These are phyloP conservation scores for Hoplostethus atlanticus DNA, from an alignment of 2,797 vertebrate genomes.

Conservation along the genomic window DNA sequence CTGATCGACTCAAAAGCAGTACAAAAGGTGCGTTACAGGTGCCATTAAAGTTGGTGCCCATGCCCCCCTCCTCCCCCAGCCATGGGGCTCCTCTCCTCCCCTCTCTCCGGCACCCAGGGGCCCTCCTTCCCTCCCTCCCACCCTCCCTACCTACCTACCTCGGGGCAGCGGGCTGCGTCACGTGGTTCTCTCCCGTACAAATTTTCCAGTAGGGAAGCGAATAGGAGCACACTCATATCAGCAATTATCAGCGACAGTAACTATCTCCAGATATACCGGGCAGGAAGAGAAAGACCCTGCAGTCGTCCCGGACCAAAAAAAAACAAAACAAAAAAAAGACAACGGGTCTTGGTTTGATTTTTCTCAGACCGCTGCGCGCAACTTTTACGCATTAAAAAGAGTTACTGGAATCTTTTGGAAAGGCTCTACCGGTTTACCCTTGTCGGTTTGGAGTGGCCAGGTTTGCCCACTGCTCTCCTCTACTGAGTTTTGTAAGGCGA, in stretches of 20 bases:
- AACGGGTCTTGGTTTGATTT: neutral
- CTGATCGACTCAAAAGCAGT: neutral
- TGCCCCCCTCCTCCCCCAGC: neutral
- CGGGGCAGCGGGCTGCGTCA: slow-evolving; percentile 70
- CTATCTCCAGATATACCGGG: slow-evolving; percentile 60
- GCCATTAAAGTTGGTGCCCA: neutral
- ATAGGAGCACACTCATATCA: slow-evolving; percentile 78
- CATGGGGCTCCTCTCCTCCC: slow-evolving; percentile 19
- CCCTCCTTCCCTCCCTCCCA: slow-evolving; percentile 28
- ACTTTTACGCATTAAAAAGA: slow-evolving; percentile 34
- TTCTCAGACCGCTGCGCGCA: slow-evolving; percentile 7
- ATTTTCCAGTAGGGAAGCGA: slow-evolving; percentile 75
- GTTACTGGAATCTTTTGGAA: slow-evolving; percentile 22
- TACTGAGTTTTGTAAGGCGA: slow-evolving; percentile 35
- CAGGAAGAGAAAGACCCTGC: slow-evolving; percentile 25
- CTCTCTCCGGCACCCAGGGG: slow-evolving; percentile 13
- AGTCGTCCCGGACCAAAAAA: slow-evolving; percentile 19
- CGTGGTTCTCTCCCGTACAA: slow-evolving; percentile 82
- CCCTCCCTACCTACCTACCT: slow-evolving; percentile 71
- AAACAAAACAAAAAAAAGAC: too few species aligned
- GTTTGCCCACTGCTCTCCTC: slow-evolving; percentile 40
- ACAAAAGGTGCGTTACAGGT: slow-evolving; percentile 45
- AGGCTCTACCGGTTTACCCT: slow-evolving; percentile 19
- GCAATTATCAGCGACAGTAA: slow-evolving; percentile 77
- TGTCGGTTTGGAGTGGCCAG: slow-evolving; percentile 59